Conservation (phyloP, 2,888 invertebrate genomes). For the Ditula angustiorana region DNA sequence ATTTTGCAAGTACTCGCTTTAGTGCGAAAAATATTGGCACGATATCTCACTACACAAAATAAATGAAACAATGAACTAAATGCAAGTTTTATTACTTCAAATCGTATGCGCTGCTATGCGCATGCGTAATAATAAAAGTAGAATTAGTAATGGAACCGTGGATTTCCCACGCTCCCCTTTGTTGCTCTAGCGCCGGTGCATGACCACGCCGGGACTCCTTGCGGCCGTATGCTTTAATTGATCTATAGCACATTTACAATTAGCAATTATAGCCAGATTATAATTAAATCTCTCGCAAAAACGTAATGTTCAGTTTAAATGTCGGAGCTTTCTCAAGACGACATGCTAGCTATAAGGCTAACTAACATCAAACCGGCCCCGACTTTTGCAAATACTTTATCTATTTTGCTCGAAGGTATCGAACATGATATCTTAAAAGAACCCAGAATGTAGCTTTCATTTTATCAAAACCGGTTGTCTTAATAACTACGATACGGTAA, state of each 20-base stretch:
- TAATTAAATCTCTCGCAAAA: conserved; percentile 8
- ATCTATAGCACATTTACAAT: conserved; percentile 4
- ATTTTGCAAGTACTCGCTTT: too few relatives aligned
- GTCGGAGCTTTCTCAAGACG: conserved; percentile 23
- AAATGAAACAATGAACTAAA: too few relatives aligned
- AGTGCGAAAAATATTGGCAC: too few relatives aligned
- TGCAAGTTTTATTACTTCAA: conserved; percentile 23
- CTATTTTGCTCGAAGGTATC: not conserved
- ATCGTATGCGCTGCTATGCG: not conserved
- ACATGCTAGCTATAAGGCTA: not conserved
- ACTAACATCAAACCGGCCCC: not conserved
- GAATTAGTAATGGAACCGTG: conserved; percentile 30
- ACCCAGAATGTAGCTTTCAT: not conserved
- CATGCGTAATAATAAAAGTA: conserved; percentile 22
- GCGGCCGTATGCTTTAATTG: conserved; percentile 9
- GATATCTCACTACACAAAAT: too few relatives aligned
- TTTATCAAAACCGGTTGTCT: conserved; percentile 4
- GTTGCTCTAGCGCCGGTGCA: conserved; percentile 37
- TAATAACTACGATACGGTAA: conserved; percentile 12
- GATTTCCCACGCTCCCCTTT: conserved; percentile 39
- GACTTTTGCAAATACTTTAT: not conserved
- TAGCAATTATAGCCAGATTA: not conserved
- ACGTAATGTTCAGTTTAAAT: conserved; percentile 9
- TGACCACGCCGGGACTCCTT: conserved; percentile 17
- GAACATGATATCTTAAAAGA: not conserved